phyloP scores from a whole-genome alignment of 2,888 invertebrate species.

The Epinotia demarniana region DNA sequence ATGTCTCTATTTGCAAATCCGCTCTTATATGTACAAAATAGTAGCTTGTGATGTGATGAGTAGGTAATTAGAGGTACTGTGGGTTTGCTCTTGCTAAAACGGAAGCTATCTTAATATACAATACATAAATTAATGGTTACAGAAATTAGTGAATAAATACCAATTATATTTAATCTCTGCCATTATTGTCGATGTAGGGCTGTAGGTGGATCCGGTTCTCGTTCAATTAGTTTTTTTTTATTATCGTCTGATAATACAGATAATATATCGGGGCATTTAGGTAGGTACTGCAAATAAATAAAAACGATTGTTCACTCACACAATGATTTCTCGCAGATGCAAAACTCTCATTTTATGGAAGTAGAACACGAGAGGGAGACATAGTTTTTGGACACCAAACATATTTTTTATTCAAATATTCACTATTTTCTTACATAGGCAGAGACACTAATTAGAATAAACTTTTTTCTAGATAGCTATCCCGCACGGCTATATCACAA shows the following conservation, averaged over 20 bases:
- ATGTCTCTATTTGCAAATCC: not conserved
- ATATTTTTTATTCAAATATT: too few species aligned
- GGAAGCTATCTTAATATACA: constrained; percentile 10
- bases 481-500: too few species aligned
- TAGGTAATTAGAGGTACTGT: not conserved
- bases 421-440: too few species aligned
- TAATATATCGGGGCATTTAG: not conserved
- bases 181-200: not conserved
- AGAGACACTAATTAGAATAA: not conserved
- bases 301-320: not conserved
- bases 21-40: not conserved
- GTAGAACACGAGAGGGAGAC: too few species aligned
- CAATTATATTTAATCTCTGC: constrained; percentile 9
- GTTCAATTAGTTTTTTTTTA: constrained; percentile 4
- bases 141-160: constrained; percentile 3
- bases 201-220: constrained; percentile 4
- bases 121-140: not conserved
- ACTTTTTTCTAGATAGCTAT: too few species aligned
- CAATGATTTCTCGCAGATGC: too few species aligned
- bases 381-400: too few species aligned
- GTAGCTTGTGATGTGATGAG: too few species aligned
- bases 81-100: constrained; percentile 12
- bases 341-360: too few species aligned
- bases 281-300: not conserved
- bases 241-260: constrained; percentile 4